Conservation (phyloP, 2,113 vertebrate genomes). For the Dryoscopus gambensis region DNA sequence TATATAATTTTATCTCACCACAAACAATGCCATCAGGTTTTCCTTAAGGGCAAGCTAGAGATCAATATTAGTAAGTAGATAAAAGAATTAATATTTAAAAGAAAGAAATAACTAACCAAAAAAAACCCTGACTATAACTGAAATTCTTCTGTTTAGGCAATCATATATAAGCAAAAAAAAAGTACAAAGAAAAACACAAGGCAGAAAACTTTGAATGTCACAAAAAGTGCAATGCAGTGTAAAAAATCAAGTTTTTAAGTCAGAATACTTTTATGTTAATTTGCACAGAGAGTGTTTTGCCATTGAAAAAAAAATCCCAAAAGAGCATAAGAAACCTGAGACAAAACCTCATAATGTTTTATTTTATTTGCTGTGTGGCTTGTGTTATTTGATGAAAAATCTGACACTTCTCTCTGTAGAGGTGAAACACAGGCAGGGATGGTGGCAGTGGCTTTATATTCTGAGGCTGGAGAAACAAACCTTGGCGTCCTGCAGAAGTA, state of each 20-base stretch:
- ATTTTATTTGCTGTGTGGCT: not conserved
- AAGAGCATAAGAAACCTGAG: slow-evolving; percentile 8
- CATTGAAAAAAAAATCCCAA: not conserved
- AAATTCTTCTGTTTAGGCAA: not conserved
- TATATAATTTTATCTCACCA: not conserved
- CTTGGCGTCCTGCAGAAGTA: not conserved
- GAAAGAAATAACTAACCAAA: not conserved
- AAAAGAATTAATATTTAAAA: not conserved
- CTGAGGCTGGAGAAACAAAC: not conserved
- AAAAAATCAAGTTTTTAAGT: not conserved
- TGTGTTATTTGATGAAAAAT: slow-evolving; percentile 22
- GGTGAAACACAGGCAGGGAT: not conserved
- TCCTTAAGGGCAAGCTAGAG: not conserved
- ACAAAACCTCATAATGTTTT: slow-evolving; percentile 21
- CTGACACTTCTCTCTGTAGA: not conserved
- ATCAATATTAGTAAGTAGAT: not conserved
- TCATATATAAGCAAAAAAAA: not conserved
- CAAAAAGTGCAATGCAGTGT: not conserved
- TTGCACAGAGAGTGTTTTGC: not conserved
- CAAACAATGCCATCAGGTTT: not conserved
- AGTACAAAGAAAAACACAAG: not conserved
- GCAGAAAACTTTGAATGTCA: not conserved
- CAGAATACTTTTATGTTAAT: not conserved
- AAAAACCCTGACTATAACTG: not conserved
- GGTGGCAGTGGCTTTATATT: not conserved